Evolutionary conservation across 2,888 invertebrate species (phyloP).

Genomic region (Macroteleia sp.): DNA sequence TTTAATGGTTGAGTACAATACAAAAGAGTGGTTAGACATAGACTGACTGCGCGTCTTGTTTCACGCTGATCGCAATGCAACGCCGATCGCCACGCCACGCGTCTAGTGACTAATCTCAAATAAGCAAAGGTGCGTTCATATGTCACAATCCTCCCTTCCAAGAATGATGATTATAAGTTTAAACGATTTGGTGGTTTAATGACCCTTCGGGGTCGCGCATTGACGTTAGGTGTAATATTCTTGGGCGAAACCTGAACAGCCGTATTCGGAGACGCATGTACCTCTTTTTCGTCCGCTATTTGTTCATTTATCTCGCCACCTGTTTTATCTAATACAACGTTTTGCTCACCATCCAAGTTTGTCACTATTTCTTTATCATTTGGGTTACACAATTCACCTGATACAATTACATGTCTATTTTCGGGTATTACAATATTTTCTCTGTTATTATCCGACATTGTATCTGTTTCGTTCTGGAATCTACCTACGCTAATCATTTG

Average conservation of each 20-base stretch:
- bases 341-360: too few relatives aligned
- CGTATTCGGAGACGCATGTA: too few relatives aligned
- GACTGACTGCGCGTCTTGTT: not conserved
- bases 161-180: not conserved
- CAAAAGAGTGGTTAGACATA: not conserved
- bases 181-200: not conserved
- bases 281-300: too few relatives aligned
- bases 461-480: not conserved
- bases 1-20: not conserved
- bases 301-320: too few relatives aligned
- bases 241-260: not conserved
- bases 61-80: not conserved
- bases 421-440: not conserved
- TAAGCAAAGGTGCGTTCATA: not conserved
- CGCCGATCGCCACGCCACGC: not conserved
- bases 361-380: too few relatives aligned
- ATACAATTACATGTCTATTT: not conserved
- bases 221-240: not conserved
- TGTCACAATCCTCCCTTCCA: not conserved
- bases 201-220: not conserved
- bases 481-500: constrained; percentile 36
- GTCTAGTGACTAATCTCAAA: not conserved
- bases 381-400: too few relatives aligned
- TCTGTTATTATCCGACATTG: not conserved
- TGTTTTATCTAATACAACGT: too few relatives aligned